phyloP scores from a whole-genome alignment of 2,113 vertebrate species.

The Gymnocephalus cernua region DNA sequence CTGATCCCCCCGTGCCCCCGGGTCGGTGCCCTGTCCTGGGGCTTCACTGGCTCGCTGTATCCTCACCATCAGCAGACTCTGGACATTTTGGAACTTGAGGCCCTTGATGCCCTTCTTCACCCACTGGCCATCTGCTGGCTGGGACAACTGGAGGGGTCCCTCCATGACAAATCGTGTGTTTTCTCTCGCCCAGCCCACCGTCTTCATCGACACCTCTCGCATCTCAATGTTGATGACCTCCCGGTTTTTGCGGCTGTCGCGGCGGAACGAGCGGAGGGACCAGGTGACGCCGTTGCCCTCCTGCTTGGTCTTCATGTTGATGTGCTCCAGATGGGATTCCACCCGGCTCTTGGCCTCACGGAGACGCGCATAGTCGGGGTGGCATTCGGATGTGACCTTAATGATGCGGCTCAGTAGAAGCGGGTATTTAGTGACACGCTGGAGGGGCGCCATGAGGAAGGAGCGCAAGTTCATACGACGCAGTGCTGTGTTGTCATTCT shows the following conservation, averaged over 20 bases:
- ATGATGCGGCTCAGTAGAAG: conserved; percentile 92
- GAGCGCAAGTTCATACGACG: conserved; percentile 94
- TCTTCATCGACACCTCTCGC: conserved; percentile 91
- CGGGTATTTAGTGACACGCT: conserved; percentile 94
- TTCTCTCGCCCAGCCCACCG: conserved; percentile 90
- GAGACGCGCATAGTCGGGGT: conserved; percentile 89
- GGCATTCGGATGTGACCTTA: conserved; percentile 89
- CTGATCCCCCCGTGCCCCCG: conserved; percentile 54
- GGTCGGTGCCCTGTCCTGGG: conserved; percentile 38
- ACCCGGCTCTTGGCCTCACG: conserved; percentile 92
- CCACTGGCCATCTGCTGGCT: conserved; percentile 92
- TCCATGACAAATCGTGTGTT: conserved; percentile 93
- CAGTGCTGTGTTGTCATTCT: conserved; percentile 93
- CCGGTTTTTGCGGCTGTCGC: conserved; percentile 91
- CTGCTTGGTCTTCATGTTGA: conserved; percentile 95
- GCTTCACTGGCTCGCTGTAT: conserved; percentile 77
- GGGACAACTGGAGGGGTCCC: conserved; percentile 89
- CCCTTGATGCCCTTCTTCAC: conserved; percentile 91
- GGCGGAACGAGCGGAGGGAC: conserved; percentile 92
- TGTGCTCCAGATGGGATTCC: conserved; percentile 94
- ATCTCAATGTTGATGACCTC: conserved; percentile 93
- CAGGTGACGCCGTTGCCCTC: conserved; percentile 89
- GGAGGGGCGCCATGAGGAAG: conserved; percentile 93
- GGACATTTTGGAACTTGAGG: conserved; percentile 94
- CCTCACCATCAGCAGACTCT: conserved; percentile 91